These are phyloP conservation scores for Rhea pennata DNA, from an alignment of 2,113 vertebrate species.

Conservation along the genomic window DNA sequence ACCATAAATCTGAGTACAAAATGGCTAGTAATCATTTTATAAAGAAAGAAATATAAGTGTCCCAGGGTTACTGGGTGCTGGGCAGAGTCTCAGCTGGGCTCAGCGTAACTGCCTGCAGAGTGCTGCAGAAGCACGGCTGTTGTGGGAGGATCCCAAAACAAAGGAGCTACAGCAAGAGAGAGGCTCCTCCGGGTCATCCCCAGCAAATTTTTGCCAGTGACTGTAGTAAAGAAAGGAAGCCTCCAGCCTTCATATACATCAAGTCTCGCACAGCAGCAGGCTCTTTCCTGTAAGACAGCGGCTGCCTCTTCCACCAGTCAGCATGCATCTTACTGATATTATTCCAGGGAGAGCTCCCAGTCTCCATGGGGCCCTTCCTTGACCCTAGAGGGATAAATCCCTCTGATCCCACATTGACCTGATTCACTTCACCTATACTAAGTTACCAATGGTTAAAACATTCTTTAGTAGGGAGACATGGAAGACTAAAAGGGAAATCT, in stretches of 20 bases:
- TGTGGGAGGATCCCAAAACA: background rate
- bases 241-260: background rate
- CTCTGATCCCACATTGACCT: background rate
- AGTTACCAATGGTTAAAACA: background rate
- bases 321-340: background rate
- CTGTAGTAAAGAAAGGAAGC: background rate
- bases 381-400: background rate
- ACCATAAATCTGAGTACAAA: background rate
- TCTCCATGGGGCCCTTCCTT: background rate
- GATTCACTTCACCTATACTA: background rate
- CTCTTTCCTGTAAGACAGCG: background rate
- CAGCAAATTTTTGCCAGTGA: background rate
- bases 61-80: background rate
- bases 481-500: background rate
- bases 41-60: background rate
- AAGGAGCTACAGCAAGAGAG: background rate
- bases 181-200: background rate
- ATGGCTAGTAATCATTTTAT: background rate
- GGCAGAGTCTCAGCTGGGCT: background rate
- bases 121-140: background rate
- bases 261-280: background rate
- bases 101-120: background rate
- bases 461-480: background rate
- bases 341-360: background rate
- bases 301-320: background rate